A percentile compares a stretch with the other conserved stretches of the same genome.
Evolutionary conservation across 2,888 invertebrate species (phyloP).

Genomic region (Ochropleura plecta): DNA sequence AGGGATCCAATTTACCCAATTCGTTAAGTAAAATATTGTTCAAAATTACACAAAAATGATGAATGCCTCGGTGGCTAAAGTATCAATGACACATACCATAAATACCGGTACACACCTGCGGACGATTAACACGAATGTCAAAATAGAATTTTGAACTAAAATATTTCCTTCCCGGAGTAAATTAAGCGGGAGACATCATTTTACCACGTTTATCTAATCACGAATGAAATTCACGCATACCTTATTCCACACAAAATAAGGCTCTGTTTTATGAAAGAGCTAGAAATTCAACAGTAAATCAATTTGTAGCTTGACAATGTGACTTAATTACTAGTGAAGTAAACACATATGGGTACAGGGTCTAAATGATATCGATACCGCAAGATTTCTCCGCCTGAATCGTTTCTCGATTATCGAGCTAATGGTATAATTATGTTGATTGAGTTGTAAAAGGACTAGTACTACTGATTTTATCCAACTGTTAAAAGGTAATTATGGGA

Average conservation of each 20-base stretch:
- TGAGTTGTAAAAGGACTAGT: constrained; percentile 60
- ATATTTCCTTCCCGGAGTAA: constrained; percentile 80
- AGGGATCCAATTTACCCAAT: constrained; percentile 40
- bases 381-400: constrained; percentile 52
- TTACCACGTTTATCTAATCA: constrained; percentile 37
- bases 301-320: constrained; percentile 65
- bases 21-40: constrained; percentile 57
- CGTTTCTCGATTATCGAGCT: constrained; percentile 60
- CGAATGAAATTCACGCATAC: background rate
- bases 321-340: constrained; percentile 81
- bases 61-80: constrained; percentile 66
- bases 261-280: constrained; percentile 5
- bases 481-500: constrained; percentile 53
- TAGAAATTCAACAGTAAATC: constrained; percentile 7
- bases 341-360: constrained; percentile 63
- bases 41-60: constrained; percentile 68
- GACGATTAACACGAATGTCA: constrained; percentile 88
- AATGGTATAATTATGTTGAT: constrained; percentile 74
- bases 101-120: constrained; percentile 82
- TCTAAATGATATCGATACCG: constrained; percentile 70
- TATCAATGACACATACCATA: constrained; percentile 78
- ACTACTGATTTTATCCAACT: constrained; percentile 59
- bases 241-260: constrained; percentile 11
- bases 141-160: constrained; percentile 84
- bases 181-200: constrained; percentile 76